These are phyloP conservation scores for Mallotus villosus DNA, from an alignment of 2,797 vertebrate genomes.

Conservation along the genomic window DNA sequence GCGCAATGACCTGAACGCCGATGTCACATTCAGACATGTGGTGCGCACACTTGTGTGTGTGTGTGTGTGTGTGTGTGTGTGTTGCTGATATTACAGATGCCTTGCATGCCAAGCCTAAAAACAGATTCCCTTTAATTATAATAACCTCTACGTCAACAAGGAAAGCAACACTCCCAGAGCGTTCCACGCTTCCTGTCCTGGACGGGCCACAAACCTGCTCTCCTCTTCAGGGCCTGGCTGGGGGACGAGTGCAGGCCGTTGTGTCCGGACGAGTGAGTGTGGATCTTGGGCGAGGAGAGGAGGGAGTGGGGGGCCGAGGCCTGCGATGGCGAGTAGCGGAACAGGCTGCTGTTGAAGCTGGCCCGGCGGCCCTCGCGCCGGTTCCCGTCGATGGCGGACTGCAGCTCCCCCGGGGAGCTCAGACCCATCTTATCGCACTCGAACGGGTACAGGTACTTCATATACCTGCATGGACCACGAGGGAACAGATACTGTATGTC, in stretches of 20 bases:
- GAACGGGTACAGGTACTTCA: constrained; percentile 88
- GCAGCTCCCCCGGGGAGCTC: constrained; percentile 84
- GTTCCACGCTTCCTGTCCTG: background rate
- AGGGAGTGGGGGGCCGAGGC: constrained; percentile 68
- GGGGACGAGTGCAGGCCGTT: constrained; percentile 70
- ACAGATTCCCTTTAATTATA: background rate
- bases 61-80: too few species aligned
- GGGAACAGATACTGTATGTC: background rate
- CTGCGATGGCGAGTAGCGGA: constrained; percentile 78
- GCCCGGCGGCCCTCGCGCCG: constrained; percentile 84
- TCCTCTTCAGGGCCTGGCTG: constrained; percentile 67
- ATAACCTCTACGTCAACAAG: background rate
- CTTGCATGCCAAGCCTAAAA: background rate
- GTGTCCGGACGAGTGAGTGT: constrained; percentile 73
- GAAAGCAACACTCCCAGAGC: too few species aligned
- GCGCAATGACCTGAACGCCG: background rate
- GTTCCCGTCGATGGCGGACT: constrained; percentile 88
- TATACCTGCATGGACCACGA: constrained; percentile 74
- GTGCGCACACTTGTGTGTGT: background rate
- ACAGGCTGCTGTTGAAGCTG: constrained; percentile 83
- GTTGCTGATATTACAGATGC: background rate
- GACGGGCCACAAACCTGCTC: constrained; percentile 49
- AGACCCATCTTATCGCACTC: constrained; percentile 89
- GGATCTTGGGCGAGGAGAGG: constrained; percentile 81
- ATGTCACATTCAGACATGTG: background rate